Evolutionary conservation across 2,797 vertebrate genomes (phyloP), one percentile per base, ranked within the genome.

Genomic region (Rhinichthys osculus): DNA sequence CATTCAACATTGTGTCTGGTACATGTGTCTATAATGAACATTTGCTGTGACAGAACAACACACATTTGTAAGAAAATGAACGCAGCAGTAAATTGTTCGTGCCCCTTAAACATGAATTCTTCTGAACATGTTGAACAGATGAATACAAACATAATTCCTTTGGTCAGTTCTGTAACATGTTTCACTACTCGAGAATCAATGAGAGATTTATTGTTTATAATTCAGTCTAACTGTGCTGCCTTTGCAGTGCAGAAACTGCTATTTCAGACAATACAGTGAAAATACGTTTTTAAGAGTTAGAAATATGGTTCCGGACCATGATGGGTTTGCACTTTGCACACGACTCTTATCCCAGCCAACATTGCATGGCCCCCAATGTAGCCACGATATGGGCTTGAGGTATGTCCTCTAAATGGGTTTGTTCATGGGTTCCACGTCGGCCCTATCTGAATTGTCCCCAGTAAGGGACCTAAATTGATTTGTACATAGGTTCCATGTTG

Each of bases 261-360:
- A 19, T 64, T 64, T 78, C 76, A 78, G 57, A 19, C 54, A 77
- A 40, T n/a, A 78, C 21, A 64, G 57, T 64, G 57, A 78, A 64
- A 78, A 78, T 30, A n/a, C 1, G 19, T 64, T 42, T 44, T 23
- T 44, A 78, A 44, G 77, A 42, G 38, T 52, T n/a, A 44, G 54
- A 78, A 17, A 1, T 30, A 66, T 59, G 52, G 33, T 77, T 54
- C 74, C 50, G n/a, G 74, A 23, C 50, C 23, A 16, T 50, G 14
- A 57, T n/a, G 54, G 54, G 1, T 57, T 57, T 57, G 21, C 47
- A 17, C 5, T 57, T 57, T 57, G 21, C 47, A 17, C 5, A 50
- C 16, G 14, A 50, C 47, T 50, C 5, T 16, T 17, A 50, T 50
- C 47, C 47, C 14, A 50, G 47, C 47, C 17, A 52, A 52, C 17